A percentile compares a stretch with the other conserved stretches of the same genome.
These are phyloP conservation scores for Aptenodytes patagonicus DNA, from an alignment of 2,113 vertebrate species.

Conservation along the genomic window DNA sequence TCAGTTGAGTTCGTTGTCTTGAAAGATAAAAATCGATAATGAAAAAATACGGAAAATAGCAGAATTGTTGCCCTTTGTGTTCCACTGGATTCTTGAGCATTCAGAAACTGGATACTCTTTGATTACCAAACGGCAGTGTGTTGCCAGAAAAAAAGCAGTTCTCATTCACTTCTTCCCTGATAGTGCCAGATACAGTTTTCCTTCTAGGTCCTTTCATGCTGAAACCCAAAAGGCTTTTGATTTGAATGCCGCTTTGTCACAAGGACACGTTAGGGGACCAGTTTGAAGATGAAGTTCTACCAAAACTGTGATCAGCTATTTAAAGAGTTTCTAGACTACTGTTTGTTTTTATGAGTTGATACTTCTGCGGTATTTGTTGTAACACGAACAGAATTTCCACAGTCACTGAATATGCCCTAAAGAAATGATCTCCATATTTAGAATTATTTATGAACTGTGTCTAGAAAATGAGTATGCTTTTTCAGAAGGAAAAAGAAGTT, in stretches of 20 bases:
- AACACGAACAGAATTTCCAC: constrained; percentile 23
- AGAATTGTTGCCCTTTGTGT: not conserved
- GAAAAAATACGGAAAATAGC: not conserved
- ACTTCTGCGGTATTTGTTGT: constrained; percentile 32
- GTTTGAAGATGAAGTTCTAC: constrained; percentile 44
- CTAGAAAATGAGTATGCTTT: constrained; percentile 25
- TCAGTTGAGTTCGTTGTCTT: not conserved
- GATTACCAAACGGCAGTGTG: not conserved
- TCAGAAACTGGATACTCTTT: not conserved
- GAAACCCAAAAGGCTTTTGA: constrained; percentile 13
- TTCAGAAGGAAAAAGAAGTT: not conserved
- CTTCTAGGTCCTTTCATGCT: not conserved
- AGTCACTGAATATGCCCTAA: not conserved
- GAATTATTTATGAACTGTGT: not conserved
- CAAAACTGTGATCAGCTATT: constrained; percentile 23
- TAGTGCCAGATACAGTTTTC: not conserved
- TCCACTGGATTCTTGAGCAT: not conserved
- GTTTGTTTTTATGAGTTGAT: constrained; percentile 52
- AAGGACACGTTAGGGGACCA: not conserved
- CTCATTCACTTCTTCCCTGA: not conserved
- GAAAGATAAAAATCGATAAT: not conserved
- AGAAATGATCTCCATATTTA: not conserved
- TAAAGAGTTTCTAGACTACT: constrained; percentile 37
- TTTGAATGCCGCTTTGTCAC: constrained; percentile 8
- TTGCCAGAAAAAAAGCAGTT: not conserved